Percentiles rank a stretch among this genome's conserved stretches.
Evolutionary conservation across 2,113 vertebrate species (phyloP).

Genomic region (Leucosticte australis): DNA sequence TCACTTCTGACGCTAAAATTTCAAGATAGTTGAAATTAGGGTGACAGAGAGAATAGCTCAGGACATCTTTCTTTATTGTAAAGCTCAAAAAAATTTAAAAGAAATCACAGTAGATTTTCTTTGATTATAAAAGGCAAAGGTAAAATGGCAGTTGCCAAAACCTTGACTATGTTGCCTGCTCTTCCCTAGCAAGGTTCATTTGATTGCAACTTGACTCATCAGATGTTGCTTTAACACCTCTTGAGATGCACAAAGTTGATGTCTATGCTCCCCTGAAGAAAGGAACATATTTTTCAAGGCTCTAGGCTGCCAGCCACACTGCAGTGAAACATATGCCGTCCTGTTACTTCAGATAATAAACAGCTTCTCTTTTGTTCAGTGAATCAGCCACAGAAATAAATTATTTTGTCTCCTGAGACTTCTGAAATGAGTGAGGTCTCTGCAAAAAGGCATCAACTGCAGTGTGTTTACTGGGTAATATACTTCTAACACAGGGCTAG

Average conservation of each 20-base stretch:
- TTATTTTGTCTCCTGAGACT: constrained; percentile 3
- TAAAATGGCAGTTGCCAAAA: background rate
- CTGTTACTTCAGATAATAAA: constrained; percentile 17
- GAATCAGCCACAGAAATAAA: background rate
- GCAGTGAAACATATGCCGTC: constrained; percentile 27
- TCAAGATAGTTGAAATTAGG: background rate
- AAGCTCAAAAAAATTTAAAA: background rate
- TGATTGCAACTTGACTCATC: constrained; percentile 27
- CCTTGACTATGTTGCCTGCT: background rate
- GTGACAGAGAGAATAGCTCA: background rate
- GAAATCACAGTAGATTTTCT: background rate
- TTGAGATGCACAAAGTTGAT: background rate
- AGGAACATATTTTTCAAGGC: constrained; percentile 29
- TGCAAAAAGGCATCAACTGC: background rate
- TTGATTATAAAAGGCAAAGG: background rate
- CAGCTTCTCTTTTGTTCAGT: background rate
- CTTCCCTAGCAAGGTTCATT: background rate
- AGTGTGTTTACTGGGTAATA: background rate
- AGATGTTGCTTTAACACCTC: constrained; percentile 21
- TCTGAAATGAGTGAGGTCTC: constrained; percentile 7
- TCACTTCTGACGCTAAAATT: background rate
- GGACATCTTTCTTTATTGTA: background rate
- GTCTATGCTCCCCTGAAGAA: background rate
- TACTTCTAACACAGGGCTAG: background rate
- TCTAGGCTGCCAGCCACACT: background rate